A percentile compares a stretch with the other conserved stretches of the same genome.
Evolutionary conservation across 2,113 vertebrate species (phyloP).

Genomic region (Pedionomus torquatus): DNA sequence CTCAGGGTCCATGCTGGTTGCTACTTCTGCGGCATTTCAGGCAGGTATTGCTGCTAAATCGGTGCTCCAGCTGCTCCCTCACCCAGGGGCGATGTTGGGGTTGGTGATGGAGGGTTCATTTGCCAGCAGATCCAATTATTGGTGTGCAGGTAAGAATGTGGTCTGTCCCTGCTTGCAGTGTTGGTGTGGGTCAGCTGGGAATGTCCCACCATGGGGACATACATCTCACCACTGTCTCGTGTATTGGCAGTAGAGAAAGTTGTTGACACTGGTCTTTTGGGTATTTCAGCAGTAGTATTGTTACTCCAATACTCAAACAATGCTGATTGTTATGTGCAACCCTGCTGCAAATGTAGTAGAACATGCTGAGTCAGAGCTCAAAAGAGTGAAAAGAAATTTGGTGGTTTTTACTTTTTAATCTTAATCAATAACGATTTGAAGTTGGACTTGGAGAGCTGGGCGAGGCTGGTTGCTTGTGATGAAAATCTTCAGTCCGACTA

Average conservation of each 20-base stretch:
- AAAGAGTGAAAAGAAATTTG: not conserved
- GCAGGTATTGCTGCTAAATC: not conserved
- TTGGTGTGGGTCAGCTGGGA: not conserved
- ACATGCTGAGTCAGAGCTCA: not conserved
- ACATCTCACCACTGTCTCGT: not conserved
- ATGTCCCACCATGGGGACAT: rapidly evolving
- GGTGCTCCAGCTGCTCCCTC: not conserved
- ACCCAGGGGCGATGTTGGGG: not conserved
- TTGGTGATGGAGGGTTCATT: rapidly evolving
- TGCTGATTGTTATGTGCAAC: too few relatives aligned
- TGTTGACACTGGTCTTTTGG: not conserved
- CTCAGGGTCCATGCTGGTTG: not conserved
- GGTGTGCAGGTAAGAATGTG: rapidly evolving
- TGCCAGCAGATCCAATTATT: not conserved
- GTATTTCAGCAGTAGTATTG: not conserved
- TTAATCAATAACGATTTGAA: not conserved
- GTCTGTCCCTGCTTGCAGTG: rapidly evolving
- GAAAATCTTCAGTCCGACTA: not conserved
- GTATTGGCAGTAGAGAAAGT: not conserved
- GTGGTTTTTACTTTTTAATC: not conserved
- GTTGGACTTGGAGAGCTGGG: not conserved
- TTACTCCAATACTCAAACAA: not conserved
- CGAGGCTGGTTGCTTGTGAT: not conserved
- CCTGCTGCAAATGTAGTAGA: not conserved
- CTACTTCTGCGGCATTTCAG: rapidly evolving